These are phyloP conservation scores for Xanthorhoe designata DNA, from an alignment of 2,888 invertebrate genomes.

Conservation along the genomic window DNA sequence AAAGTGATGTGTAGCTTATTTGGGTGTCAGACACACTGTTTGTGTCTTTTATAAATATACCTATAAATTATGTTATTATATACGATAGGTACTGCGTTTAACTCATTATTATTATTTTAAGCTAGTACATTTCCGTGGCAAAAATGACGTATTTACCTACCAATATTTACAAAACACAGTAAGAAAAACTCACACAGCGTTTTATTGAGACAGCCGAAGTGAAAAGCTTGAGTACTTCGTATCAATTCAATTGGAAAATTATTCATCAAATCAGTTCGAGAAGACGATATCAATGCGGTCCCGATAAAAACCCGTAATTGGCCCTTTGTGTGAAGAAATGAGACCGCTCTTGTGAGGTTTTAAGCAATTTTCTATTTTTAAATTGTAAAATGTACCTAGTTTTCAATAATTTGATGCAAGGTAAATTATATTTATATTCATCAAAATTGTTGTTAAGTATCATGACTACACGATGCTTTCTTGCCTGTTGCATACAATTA, in stretches of 20 bases:
- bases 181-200: constrained; percentile 17
- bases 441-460: too few species aligned
- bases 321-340: constrained; percentile 54
- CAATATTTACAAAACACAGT: constrained; percentile 10
- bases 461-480: too few species aligned
- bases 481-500: too few species aligned
- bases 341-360: constrained; percentile 15
- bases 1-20: constrained; percentile 18
- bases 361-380: background rate
- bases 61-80: too few species aligned
- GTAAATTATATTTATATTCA: too few species aligned
- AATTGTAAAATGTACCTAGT: background rate
- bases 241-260: constrained; percentile 67
- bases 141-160: background rate
- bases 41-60: background rate
- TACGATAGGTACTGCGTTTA: too few species aligned
- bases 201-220: constrained; percentile 28
- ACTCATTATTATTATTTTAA: too few species aligned
- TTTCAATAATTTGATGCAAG: background rate
- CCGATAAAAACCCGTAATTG: constrained; percentile 69
- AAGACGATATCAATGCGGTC: constrained; percentile 50
- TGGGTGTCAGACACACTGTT: constrained; percentile 3
- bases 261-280: constrained; percentile 71
- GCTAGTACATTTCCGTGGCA: too few species aligned
- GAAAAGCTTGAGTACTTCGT: constrained; percentile 40